Evolutionary conservation across 2,113 vertebrate genomes (phyloP), one percentile per base, ranked within the genome.

Genomic region (Hippocampus mohnikei): DNA sequence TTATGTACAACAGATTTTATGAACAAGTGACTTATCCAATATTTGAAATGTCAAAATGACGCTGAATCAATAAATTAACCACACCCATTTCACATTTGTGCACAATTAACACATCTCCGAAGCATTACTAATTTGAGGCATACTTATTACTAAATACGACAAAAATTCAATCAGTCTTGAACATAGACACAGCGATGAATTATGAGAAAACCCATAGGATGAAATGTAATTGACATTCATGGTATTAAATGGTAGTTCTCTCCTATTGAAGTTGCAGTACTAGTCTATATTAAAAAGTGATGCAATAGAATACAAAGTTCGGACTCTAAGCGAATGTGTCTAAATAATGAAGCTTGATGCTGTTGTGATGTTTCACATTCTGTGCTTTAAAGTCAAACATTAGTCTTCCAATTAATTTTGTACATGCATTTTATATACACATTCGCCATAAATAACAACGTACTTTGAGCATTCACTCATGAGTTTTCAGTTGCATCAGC

Each of bases 401-500:
- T 53, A n/a, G 3, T n/a, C 52, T 10, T 12, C 21, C 21, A n/a
- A n/a, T 50, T 16, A 50, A 50, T 50, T 20, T 5, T 50, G 1
- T 16, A 18, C 13, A 20, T n/a, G 52, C 29, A 59, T 59, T 59
- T 27, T 7, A 27, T 16, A 27, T 15, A 27, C 23, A n/a, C 2
- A 6, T 29, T 15, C 23, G 29, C 27, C 15, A 29, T 15, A 29
- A 6, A 16, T 2, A 15, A 27, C 25, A 29, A 2, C 1, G 15
- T 59, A 59, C 9, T 11, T 27, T 25, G 9, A 2, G 2, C 20
- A 23, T 55, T 23, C n/a, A 58, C 12, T 7, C 33, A 18, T 48
- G 74, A 66, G 46, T 76, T 82, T 84, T 80, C 25, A 61, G 66
- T 93, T 93, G 93, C 93, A 93, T 93, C 93, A 93, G 89, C 91